Evolutionary conservation across 2,113 vertebrate genomes (phyloP).

Genomic region (Neolamprologus brichardi): DNA sequence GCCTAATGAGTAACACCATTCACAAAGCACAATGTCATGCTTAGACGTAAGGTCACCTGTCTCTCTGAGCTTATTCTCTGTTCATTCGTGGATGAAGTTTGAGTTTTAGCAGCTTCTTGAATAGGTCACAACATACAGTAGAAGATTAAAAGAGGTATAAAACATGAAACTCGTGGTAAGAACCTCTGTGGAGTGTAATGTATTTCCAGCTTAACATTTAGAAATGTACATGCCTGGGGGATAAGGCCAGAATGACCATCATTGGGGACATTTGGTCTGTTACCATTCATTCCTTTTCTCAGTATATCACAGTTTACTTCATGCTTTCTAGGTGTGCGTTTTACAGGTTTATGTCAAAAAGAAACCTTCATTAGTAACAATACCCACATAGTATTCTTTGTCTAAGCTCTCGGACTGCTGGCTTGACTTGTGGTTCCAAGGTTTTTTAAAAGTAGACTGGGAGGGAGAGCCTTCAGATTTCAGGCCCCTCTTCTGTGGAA

Average conservation of each 20-base stretch:
- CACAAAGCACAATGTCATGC: neutral
- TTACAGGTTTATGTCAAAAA: neutral
- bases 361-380: neutral
- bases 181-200: neutral
- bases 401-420: neutral
- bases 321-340: neutral
- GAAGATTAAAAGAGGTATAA: conserved; percentile 10
- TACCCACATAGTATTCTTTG: neutral
- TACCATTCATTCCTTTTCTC: neutral
- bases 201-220: conserved; percentile 14
- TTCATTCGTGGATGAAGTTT: neutral
- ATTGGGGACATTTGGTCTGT: neutral
- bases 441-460: neutral
- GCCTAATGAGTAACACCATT: conserved; percentile 3
- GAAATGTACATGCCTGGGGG: conserved; percentile 9
- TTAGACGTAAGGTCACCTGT: neutral
- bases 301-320: neutral
- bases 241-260: neutral
- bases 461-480: neutral
- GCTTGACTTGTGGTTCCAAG: neutral
- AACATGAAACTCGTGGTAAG: neutral
- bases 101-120: conserved; percentile 17
- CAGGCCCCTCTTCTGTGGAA: neutral
- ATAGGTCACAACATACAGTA: conserved; percentile 16
- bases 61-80: neutral